Evolutionary conservation across 64 coral and sea anemone species (phyloP).

Genomic region (Platygyra sinensis): DNA sequence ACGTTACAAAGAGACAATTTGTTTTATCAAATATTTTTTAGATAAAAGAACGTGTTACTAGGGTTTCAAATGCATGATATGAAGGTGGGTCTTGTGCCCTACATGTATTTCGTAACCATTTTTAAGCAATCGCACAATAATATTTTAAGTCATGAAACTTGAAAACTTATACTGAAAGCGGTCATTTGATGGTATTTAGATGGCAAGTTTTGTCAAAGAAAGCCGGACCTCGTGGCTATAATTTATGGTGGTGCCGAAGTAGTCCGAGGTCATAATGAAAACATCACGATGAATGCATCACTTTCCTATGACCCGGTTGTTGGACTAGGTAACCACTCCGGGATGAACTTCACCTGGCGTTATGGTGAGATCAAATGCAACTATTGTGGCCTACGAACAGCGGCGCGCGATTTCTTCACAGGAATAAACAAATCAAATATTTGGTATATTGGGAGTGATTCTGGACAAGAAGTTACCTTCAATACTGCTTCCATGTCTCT

Average conservation of each 20-base stretch:
- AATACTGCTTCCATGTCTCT: not conserved
- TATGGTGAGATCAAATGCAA: not conserved
- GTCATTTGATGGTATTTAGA: not conserved
- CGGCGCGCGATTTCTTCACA: not conserved
- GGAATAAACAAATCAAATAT: not conserved
- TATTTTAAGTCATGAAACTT: too few relatives aligned
- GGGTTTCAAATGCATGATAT: too few relatives aligned
- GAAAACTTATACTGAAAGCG: too few relatives aligned
- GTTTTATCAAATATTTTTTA: too few relatives aligned
- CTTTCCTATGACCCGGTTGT: slow-evolving; percentile 56
- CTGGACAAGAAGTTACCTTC: not conserved
- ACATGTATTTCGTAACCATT: too few relatives aligned
- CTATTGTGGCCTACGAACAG: not conserved
- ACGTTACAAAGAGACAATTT: too few relatives aligned
- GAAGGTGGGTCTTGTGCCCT: too few relatives aligned
- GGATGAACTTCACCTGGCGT: slow-evolving; percentile 40
- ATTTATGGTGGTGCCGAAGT: slow-evolving; percentile 24
- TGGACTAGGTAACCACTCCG: slow-evolving; percentile 28
- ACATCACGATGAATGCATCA: slow-evolving; percentile 26
- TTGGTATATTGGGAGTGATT: not conserved
- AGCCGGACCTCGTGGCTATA: slow-evolving; percentile 17
- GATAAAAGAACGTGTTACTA: too few relatives aligned
- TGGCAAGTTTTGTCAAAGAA: not conserved
- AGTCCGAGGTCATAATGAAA: not conserved
- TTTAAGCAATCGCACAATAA: too few relatives aligned